These are phyloP conservation scores for Oreonectes daqikongensis DNA, from an alignment of 2,797 vertebrate species.

Conservation along the genomic window DNA sequence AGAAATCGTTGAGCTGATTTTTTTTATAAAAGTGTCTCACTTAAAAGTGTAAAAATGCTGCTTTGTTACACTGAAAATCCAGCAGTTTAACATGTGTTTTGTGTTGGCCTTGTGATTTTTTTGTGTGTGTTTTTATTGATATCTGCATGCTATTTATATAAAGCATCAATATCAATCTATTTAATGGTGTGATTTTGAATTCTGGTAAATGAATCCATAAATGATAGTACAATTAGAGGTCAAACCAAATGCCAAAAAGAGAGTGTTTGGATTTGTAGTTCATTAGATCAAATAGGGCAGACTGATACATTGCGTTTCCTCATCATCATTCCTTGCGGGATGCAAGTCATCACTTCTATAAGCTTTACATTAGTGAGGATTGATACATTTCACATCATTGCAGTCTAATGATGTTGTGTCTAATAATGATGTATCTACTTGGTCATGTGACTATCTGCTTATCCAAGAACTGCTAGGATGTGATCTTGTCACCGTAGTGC, in stretches of 20 bases:
- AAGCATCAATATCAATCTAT: too few relatives aligned
- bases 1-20: too few relatives aligned
- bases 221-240: conserved; percentile 20
- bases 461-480: neutral
- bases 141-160: too few relatives aligned
- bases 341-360: conserved; percentile 28
- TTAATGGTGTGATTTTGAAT: conserved; percentile 11
- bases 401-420: conserved; percentile 34
- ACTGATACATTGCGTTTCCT: conserved; percentile 29
- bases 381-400: conserved; percentile 46
- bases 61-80: too few relatives aligned
- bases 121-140: too few relatives aligned
- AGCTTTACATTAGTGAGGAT: conserved; percentile 29
- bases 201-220: neutral
- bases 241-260: conserved; percentile 28
- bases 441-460: conserved; percentile 17
- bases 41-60: too few relatives aligned
- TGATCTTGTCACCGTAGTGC: conserved; percentile 2
- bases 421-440: conserved; percentile 10
- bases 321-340: conserved; percentile 38
- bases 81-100: too few relatives aligned
- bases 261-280: neutral
- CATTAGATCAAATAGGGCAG: conserved; percentile 28
- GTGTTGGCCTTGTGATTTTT: too few relatives aligned
- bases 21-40: too few relatives aligned